Evolutionary conservation across 2,797 vertebrate species (phyloP).

Genomic region (Danio albolineatus): DNA sequence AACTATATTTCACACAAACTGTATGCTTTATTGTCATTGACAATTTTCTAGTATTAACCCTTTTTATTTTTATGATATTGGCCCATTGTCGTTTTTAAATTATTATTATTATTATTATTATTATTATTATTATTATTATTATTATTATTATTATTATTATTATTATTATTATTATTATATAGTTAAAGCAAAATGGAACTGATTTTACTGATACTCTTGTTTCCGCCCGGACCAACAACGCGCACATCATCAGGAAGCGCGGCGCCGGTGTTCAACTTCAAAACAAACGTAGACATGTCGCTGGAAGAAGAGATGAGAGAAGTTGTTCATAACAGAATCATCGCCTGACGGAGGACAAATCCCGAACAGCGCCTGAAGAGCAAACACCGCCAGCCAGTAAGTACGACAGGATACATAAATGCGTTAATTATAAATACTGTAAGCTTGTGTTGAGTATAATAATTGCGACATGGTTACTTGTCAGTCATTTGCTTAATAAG

Average conservation of each 20-base stretch:
- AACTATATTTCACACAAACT: too few relatives aligned
- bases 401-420: background rate
- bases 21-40: too few relatives aligned
- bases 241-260: slow-evolving; percentile 40
- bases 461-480: too few relatives aligned
- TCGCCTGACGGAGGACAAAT: background rate
- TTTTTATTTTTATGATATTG: too few relatives aligned
- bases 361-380: background rate
- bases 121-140: too few relatives aligned
- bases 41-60: too few relatives aligned
- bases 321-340: background rate
- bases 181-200: background rate
- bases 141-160: too few relatives aligned
- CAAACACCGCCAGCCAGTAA: background rate
- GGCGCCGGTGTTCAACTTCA: background rate
- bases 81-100: too few relatives aligned
- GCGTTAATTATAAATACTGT: too few relatives aligned
- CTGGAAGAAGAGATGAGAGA: background rate
- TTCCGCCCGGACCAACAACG: background rate
- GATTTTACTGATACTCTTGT: background rate
- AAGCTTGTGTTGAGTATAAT: too few relatives aligned
- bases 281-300: slow-evolving; percentile 20
- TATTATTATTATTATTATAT: background rate
- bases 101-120: too few relatives aligned
- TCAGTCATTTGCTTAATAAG: too few relatives aligned